A percentile compares a stretch with the other conserved stretches of the same genome.
Evolutionary conservation across 2,888 invertebrate genomes (phyloP).

Genomic region (Myopa tessellatipennis): DNA sequence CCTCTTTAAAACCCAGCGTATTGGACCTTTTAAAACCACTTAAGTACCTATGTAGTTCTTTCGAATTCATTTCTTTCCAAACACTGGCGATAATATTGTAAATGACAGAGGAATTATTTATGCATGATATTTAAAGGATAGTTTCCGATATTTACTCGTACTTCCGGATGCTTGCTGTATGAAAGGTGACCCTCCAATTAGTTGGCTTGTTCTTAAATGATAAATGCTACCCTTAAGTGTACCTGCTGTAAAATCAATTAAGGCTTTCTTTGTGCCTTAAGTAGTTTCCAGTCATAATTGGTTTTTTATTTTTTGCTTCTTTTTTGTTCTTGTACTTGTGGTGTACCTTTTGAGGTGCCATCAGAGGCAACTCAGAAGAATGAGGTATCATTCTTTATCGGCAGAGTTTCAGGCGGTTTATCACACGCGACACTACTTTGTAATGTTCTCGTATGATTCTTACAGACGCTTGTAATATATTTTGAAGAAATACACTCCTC

Average conservation of each 20-base stretch:
- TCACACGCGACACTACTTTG: conserved; percentile 47
- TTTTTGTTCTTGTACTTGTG: background rate
- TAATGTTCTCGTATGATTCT: background rate
- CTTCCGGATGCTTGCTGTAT: conserved; percentile 54
- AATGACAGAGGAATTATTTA: conserved; percentile 20
- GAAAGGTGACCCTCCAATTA: conserved; percentile 13
- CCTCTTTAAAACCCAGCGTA: background rate
- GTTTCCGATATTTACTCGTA: conserved; percentile 60
- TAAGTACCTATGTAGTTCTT: background rate
- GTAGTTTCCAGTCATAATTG: conserved; percentile 25
- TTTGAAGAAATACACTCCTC: background rate
- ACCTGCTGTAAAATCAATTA: conserved; percentile 62
- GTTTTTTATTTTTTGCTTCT: background rate
- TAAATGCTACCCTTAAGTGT: background rate
- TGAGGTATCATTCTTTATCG: background rate
- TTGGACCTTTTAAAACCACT: background rate
- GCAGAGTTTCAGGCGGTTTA: conserved; percentile 24
- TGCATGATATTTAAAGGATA: conserved; percentile 58
- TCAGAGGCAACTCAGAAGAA: too few relatives aligned
- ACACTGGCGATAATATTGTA: conserved; percentile 41
- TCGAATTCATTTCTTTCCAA: background rate
- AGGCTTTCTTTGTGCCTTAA: conserved; percentile 42
- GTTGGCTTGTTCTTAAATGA: background rate
- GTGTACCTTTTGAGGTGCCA: background rate
- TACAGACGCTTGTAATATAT: background rate